Conservation (phyloP, 2,113 vertebrate genomes). For the Coptodon rendalli region DNA sequence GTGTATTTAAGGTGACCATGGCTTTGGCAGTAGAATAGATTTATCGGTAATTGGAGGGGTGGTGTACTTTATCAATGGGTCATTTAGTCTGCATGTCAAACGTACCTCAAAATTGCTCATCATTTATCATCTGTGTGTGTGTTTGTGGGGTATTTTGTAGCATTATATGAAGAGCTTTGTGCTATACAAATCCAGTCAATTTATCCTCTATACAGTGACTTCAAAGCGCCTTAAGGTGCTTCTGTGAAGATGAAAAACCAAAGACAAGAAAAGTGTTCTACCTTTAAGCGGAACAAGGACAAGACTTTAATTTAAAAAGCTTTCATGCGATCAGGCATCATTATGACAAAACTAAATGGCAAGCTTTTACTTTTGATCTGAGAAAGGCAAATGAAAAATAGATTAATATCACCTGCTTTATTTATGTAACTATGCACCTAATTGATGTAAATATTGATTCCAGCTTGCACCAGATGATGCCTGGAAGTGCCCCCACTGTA, state of each 20-base stretch:
- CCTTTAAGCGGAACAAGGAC: background rate
- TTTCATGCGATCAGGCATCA: background rate
- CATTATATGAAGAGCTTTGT: background rate
- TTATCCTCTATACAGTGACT: background rate
- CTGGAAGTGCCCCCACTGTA: slow-evolving; percentile 94
- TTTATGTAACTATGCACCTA: background rate
- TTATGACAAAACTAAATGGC: background rate
- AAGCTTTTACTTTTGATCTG: background rate
- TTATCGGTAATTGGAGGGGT: background rate
- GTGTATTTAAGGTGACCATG: accelerated
- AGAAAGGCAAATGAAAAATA: background rate
- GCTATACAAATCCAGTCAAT: background rate
- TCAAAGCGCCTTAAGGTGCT: background rate
- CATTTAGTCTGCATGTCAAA: background rate
- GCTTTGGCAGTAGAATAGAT: background rate
- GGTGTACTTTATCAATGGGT: background rate
- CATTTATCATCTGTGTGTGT: background rate
- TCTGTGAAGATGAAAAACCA: background rate
- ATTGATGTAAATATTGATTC: background rate
- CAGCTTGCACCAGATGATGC: slow-evolving; percentile 93
- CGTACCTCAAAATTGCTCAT: background rate
- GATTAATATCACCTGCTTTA: background rate
- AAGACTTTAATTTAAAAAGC: background rate
- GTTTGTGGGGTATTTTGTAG: background rate
- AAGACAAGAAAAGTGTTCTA: background rate